These are phyloP conservation scores for Drosophila novamexicana DNA, from an alignment of 1,140 invertebrate species.

Conservation along the genomic window DNA sequence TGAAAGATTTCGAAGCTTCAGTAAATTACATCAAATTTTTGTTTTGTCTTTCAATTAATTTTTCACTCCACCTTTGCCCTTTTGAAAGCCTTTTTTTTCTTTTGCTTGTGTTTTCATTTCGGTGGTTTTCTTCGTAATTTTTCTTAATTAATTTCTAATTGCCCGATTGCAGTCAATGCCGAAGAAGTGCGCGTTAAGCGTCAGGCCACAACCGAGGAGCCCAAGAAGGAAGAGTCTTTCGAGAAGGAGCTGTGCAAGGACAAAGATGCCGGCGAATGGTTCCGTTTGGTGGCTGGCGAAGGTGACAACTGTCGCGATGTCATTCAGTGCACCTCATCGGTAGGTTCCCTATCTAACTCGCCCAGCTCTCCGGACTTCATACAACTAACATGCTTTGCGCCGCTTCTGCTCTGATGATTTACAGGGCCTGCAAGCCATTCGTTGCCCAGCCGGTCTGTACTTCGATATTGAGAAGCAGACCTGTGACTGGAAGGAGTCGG, in stretches of 20 bases:
- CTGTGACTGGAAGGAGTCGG: conserved; percentile 97
- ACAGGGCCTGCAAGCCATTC: conserved; percentile 95
- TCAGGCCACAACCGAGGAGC: conserved; percentile 86
- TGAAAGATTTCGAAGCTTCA: no score
- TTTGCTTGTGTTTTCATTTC: no score
- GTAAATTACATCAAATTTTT: no score
- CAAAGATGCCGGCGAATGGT: conserved; percentile 98
- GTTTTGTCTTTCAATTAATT: no score
- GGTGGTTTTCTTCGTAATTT: neutral
- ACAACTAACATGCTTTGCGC: neutral
- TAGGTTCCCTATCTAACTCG: conserved; percentile 84
- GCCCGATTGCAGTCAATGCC: conserved; percentile 68
- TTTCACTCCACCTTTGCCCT: no score
- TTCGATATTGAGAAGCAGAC: conserved; percentile 98
- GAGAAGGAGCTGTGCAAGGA: conserved; percentile 96
- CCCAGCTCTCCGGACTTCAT: neutral
- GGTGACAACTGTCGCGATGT: conserved; percentile 97
- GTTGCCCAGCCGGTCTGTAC: conserved; percentile 95
- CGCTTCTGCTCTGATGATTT: conserved; percentile 38
- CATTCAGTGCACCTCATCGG: conserved; percentile 97
- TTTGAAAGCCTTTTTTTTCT: no score
- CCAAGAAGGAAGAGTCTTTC: conserved; percentile 93
- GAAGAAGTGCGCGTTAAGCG: conserved; percentile 86
- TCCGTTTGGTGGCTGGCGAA: conserved; percentile 94
- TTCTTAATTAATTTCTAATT: conserved; percentile 9